Conservation (phyloP, 2,113 vertebrate species). For the Anoura caudifer region DNA sequence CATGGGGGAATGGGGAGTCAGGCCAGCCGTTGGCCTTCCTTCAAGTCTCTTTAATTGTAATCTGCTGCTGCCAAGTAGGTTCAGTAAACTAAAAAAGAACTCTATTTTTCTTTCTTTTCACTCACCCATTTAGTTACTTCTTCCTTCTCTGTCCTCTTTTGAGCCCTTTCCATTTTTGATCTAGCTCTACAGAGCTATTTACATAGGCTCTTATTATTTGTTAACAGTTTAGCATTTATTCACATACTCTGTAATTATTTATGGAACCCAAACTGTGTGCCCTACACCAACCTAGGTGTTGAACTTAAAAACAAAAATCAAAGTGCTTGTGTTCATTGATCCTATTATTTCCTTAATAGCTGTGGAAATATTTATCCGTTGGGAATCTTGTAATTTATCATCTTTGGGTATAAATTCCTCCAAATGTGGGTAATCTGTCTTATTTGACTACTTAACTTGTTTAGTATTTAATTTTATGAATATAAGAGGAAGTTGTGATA, state of each 20-base stretch:
- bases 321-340: neutral
- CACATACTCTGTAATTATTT: neutral
- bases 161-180: neutral
- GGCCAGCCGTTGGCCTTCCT: neutral
- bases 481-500: neutral
- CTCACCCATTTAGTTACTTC: neutral
- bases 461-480: constrained; percentile 13
- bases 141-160: neutral
- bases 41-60: neutral
- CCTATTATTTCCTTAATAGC: neutral
- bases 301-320: neutral
- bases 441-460: neutral
- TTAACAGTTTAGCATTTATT: neutral
- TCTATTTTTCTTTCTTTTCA: neutral
- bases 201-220: neutral
- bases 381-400: neutral
- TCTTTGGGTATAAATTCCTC: neutral
- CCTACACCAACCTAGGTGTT: neutral
- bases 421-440: neutral
- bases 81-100: neutral
- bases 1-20: no score
- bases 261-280: neutral
- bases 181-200: neutral
- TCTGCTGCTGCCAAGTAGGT: neutral
- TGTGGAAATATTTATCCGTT: neutral